Conservation (phyloP, 2,888 invertebrate species). For the Papilio protenor region DNA sequence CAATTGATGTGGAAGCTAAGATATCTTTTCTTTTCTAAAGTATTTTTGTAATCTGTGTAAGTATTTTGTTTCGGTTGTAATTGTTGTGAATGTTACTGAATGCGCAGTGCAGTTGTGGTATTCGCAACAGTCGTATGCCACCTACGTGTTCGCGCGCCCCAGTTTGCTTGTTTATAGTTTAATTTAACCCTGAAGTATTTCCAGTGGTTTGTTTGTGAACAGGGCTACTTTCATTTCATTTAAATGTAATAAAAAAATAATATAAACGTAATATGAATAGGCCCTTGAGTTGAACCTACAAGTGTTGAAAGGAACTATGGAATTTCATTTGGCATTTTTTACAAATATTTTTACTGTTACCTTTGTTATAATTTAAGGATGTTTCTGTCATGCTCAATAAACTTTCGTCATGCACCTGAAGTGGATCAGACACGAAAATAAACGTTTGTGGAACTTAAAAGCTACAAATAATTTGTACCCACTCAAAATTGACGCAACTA, state of each 20-base stretch:
- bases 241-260: slow-evolving; percentile 13
- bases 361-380: not conserved
- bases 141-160: slow-evolving; percentile 63
- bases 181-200: slow-evolving; percentile 67
- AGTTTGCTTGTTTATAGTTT: slow-evolving; percentile 64
- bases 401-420: slow-evolving; percentile 1
- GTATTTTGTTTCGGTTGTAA: slow-evolving; percentile 30
- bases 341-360: not conserved
- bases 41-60: not conserved
- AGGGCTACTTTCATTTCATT: slow-evolving; percentile 35
- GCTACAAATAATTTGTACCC: not conserved
- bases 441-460: not conserved
- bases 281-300: not conserved
- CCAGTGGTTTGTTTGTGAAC: slow-evolving; percentile 51
- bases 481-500: slow-evolving; percentile 2
- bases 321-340: not conserved
- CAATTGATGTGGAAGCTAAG: not conserved
- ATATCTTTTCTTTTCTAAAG: not conserved
- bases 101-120: slow-evolving; percentile 53
- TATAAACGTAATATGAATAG: not conserved
- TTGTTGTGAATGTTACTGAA: slow-evolving; percentile 44
- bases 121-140: slow-evolving; percentile 59
- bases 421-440: not conserved
- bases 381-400: not conserved
- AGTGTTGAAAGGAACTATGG: not conserved